These are phyloP conservation scores for Laticauda colubrina DNA, from an alignment of 2,113 vertebrate species.

Conservation along the genomic window DNA sequence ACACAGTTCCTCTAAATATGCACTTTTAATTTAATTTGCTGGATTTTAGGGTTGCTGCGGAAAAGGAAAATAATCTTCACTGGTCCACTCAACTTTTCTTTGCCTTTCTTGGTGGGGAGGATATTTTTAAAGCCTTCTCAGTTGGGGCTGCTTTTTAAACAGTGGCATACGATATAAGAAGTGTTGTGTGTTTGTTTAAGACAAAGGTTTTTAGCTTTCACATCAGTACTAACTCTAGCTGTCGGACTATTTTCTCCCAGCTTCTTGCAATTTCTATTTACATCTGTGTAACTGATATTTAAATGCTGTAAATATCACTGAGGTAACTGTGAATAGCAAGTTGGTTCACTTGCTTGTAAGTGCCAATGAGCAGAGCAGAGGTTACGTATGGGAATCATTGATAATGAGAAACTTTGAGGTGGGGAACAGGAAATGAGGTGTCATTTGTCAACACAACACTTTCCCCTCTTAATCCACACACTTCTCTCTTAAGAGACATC, in stretches of 20 bases:
- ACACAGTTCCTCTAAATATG: conserved; percentile 20
- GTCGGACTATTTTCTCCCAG: not conserved
- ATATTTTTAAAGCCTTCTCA: conserved; percentile 31
- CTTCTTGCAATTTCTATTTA: conserved; percentile 56
- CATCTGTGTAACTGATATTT: conserved; percentile 50
- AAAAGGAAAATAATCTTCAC: conserved; percentile 57
- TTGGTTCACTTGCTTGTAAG: conserved; percentile 35
- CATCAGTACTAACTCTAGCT: conserved; percentile 32
- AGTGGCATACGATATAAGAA: conserved; percentile 50
- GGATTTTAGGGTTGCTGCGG: conserved; percentile 53
- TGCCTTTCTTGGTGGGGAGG: conserved; percentile 60
- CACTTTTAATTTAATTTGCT: conserved; percentile 61
- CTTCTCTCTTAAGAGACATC: conserved; percentile 53
- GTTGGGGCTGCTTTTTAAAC: conserved; percentile 38
- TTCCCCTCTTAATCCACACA: conserved; percentile 56
- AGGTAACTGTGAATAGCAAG: conserved; percentile 52
- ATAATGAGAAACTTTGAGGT: conserved; percentile 37
- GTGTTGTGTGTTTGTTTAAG: not conserved
- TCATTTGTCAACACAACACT: conserved; percentile 46
- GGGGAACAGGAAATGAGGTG: conserved; percentile 26
- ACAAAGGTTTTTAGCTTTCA: conserved; percentile 32
- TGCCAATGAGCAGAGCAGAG: conserved; percentile 49
- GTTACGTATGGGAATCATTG: conserved; percentile 41
- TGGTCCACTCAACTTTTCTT: conserved; percentile 63
- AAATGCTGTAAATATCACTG: conserved; percentile 58